Conservation (phyloP, 1,140 invertebrate species). For the Heterodera schachtii region DNA sequence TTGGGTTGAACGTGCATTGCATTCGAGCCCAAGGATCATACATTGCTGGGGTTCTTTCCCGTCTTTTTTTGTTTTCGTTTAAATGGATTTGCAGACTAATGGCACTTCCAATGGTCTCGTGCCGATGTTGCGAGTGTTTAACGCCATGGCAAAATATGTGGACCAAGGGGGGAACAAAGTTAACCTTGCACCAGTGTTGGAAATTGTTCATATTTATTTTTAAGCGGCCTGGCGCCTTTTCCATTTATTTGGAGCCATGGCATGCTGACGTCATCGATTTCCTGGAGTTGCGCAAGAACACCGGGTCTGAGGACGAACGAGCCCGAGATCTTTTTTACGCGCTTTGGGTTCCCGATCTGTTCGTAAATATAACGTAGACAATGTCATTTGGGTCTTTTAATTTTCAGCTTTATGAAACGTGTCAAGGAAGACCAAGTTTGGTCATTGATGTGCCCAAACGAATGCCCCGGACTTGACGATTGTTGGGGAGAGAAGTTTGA, state of each 20-base stretch:
- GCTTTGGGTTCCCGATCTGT: slow-evolving; percentile 93
- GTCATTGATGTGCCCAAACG: slow-evolving; percentile 94
- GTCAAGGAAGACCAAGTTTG: slow-evolving; percentile 84
- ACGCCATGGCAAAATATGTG: slow-evolving; percentile 93
- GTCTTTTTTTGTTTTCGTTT: neutral
- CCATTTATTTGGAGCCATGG: slow-evolving; percentile 98
- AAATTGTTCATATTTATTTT: slow-evolving; percentile 27
- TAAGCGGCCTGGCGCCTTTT: slow-evolving; percentile 94
- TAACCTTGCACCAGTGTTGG: neutral
- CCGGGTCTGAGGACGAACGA: slow-evolving; percentile 86
- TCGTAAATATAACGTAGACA: neutral
- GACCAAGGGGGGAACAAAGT: slow-evolving; percentile 96
- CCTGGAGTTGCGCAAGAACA: slow-evolving; percentile 89
- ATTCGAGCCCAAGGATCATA: slow-evolving; percentile 87
- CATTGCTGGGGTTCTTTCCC: slow-evolving; percentile 75
- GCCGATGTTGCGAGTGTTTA: slow-evolving; percentile 92
- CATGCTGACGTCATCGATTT: slow-evolving; percentile 96
- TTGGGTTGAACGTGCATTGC: slow-evolving; percentile 93
- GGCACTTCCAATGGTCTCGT: slow-evolving; percentile 94
- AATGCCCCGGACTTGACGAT: slow-evolving; percentile 85
- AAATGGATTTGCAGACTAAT: slow-evolving; percentile 73
- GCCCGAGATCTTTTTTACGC: slow-evolving; percentile 97
- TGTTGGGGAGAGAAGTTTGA: slow-evolving; percentile 94
- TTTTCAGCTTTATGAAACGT: slow-evolving; percentile 82
- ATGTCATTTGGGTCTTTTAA: neutral